Evolutionary conservation across 2,113 vertebrate genomes (phyloP), one percentile per base, ranked within the genome.

Genomic region (Columbina picui): DNA sequence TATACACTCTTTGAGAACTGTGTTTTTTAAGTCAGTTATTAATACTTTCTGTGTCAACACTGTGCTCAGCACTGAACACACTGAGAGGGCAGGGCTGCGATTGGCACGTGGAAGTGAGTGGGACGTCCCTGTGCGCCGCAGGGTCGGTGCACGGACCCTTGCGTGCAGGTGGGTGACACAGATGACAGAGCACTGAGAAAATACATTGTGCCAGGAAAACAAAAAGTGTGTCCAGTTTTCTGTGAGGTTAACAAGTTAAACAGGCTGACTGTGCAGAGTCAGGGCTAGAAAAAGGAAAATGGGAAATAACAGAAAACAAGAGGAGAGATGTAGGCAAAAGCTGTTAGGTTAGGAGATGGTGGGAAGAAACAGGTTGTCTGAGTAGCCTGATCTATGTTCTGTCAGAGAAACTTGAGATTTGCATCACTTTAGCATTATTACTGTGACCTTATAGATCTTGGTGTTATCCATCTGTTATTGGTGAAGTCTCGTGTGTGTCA

Each of bases 401-500:
- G 64, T 52, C 82, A 45, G 64, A 63, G 36, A 75, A 91, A 90
- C 38, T 36, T 38, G 71, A 88, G 77, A 91, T 91, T 93, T 95
- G 81, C 93, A 85, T 97, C 84, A 34, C 80, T 57, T 53, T 76
- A 60, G 83, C 78, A 45, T 88, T 88, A 70, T 64, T 92, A 19
- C 69, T 59, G 64, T 82, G 94, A 93, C 89, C 93, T 98, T 98
- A 98, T 97, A 93, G 98, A 98, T 98, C 89, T 92, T 83, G 55
- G 70, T 88, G 96, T 95, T 95, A 84, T 39, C 87, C 90, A 45
- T 94, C 87, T 94, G 84, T 91, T 98, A 97, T 95, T 97, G 97
- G 96, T 93, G 90, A 97, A 95, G 95, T 75, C 94, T 96, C 96
- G 96, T 55, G 63, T 95, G 97, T 94, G 96, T 95, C 96, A 86